Evolutionary conservation across 2,113 vertebrate genomes (phyloP).

Genomic region (Phalacrocorax brasilianus): DNA sequence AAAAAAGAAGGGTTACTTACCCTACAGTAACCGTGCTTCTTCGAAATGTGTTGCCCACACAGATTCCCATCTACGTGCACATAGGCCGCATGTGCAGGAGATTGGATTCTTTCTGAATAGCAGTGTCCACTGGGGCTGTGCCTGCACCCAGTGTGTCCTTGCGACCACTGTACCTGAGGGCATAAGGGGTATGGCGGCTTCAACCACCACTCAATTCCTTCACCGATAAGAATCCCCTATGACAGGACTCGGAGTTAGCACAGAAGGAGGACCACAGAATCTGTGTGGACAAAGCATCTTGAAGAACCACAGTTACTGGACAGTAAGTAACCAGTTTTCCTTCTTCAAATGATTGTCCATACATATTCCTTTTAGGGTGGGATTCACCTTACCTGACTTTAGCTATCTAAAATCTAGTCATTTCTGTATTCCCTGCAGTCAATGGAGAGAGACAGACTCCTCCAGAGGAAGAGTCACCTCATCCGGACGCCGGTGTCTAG

Average conservation of each 20-base stretch:
- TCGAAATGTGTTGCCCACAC: conserved; percentile 72
- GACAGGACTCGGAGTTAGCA: conserved; percentile 49
- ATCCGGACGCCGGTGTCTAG: neutral
- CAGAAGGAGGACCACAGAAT: conserved; percentile 52
- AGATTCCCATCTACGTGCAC: conserved; percentile 72
- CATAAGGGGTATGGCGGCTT: conserved; percentile 72
- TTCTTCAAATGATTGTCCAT: conserved; percentile 69
- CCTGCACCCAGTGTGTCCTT: conserved; percentile 72
- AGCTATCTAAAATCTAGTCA: conserved; percentile 25
- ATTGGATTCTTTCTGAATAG: conserved; percentile 72
- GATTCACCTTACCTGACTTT: conserved; percentile 59
- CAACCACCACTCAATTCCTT: conserved; percentile 68
- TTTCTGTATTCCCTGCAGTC: neutral
- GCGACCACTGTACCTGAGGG: conserved; percentile 72
- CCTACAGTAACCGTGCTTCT: conserved; percentile 72
- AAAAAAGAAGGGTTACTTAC: conserved; percentile 70
- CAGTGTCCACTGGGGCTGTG: conserved; percentile 71
- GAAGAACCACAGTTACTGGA: conserved; percentile 61
- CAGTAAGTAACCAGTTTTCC: conserved; percentile 58
- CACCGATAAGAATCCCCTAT: conserved; percentile 52
- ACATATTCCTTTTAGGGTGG: conserved; percentile 61
- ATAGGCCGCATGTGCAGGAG: conserved; percentile 68
- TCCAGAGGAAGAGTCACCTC: neutral
- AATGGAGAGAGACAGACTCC: neutral
- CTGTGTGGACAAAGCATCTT: conserved; percentile 71